A percentile compares a stretch with the other conserved stretches of the same genome.
Evolutionary conservation across 2,113 vertebrate species (phyloP).

Genomic region (Promerops cafer): DNA sequence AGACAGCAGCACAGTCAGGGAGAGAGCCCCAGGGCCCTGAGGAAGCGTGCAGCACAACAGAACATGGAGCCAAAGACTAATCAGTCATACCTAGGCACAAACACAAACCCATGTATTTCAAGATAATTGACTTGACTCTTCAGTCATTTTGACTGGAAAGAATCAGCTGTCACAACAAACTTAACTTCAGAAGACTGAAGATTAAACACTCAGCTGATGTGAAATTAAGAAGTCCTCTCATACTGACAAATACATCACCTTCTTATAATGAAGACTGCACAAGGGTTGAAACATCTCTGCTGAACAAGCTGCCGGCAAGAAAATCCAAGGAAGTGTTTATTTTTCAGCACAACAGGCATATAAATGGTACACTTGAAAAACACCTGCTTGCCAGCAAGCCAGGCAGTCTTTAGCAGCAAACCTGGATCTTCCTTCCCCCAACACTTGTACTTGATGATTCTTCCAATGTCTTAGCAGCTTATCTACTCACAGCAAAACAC

Average conservation of each 20-base stretch:
- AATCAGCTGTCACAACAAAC: conserved; percentile 22
- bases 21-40: not conserved
- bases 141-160: not conserved
- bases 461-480: not conserved
- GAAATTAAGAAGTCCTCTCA: not conserved
- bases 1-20: not conserved
- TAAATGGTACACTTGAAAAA: rapidly evolving
- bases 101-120: not conserved
- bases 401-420: not conserved
- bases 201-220: not conserved
- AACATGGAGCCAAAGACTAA: not conserved
- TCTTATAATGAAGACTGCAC: not conserved
- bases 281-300: not conserved
- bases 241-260: not conserved
- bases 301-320: not conserved
- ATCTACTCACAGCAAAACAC: not conserved
- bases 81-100: not conserved
- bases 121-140: not conserved
- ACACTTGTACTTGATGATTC: not conserved
- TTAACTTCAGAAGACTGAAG: not conserved
- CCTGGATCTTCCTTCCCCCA: not conserved
- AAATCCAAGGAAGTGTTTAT: not conserved
- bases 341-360: not conserved
- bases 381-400: not conserved
- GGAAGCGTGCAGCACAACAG: rapidly evolving